A percentile compares a stretch with the other conserved stretches of the same genome.
Evolutionary conservation across 2,797 vertebrate species (phyloP).

Genomic region (Sciurus carolinensis): DNA sequence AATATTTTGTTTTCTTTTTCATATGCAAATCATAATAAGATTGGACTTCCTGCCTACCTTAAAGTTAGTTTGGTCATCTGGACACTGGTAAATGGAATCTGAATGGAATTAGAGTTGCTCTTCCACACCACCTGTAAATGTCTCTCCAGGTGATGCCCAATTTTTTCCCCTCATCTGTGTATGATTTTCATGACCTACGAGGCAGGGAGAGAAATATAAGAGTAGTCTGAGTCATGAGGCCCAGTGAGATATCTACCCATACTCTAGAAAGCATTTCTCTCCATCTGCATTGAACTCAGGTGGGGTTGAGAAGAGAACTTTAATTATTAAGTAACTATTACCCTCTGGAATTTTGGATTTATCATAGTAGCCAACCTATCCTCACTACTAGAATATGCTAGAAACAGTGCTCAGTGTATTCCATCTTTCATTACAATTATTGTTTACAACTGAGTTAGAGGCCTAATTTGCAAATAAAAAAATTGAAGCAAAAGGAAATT

Average conservation of each 20-base stretch:
- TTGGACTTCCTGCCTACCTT: background rate
- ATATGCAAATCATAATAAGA: background rate
- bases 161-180: background rate
- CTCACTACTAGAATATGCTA: background rate
- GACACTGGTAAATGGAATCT: background rate
- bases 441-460: background rate
- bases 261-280: background rate
- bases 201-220: background rate
- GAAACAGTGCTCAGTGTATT: background rate
- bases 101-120: background rate
- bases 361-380: background rate
- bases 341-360: background rate
- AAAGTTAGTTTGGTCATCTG: background rate
- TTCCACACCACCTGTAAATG: background rate
- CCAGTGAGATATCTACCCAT: background rate
- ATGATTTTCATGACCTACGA: background rate
- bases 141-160: background rate
- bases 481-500: background rate
- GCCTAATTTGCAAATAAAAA: background rate
- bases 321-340: background rate
- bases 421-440: background rate
- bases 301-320: background rate
- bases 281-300: background rate
- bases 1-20: background rate
- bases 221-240: background rate